phyloP scores from a whole-genome alignment of 2,888 invertebrate genomes.

The Xylophagus ater region DNA sequence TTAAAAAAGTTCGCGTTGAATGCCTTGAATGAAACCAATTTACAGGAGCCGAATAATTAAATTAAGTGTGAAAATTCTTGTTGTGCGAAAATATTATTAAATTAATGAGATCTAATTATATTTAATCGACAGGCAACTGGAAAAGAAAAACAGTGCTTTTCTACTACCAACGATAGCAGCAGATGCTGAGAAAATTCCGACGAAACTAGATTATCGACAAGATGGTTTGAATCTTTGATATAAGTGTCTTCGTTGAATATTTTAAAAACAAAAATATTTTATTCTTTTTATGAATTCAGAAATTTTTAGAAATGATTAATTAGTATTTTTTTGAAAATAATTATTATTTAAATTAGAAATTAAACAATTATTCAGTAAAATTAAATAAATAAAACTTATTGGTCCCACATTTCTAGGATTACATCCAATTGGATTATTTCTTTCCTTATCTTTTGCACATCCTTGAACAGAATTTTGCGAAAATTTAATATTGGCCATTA shows the following conservation, averaged over 20 bases:
- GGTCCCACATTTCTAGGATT: no score
- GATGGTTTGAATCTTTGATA: not conserved
- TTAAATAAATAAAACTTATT: no score
- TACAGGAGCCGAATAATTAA: not conserved
- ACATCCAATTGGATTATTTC: no score
- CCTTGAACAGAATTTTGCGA: no score
- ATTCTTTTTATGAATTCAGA: no score
- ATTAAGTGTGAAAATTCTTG: conserved; percentile 1
- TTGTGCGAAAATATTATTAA: not conserved
- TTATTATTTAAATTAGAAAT: no score
- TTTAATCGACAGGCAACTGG: not conserved
- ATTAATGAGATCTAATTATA: not conserved
- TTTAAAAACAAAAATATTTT: no score
- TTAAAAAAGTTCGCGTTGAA: not conserved
- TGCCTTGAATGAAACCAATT: not conserved
- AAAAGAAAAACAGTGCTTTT: not conserved
- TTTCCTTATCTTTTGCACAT: no score
- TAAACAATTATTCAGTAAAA: no score
- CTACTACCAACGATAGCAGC: not conserved
- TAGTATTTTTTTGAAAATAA: no score
- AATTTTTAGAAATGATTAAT: no score
- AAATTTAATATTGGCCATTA: no score
- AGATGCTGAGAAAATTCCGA: not conserved
- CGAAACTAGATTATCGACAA: conserved; percentile 4
- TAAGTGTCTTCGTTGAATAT: conserved; percentile 1